Conservation (phyloP, 2,797 vertebrate species). For the Sebastes ruberrimus region DNA sequence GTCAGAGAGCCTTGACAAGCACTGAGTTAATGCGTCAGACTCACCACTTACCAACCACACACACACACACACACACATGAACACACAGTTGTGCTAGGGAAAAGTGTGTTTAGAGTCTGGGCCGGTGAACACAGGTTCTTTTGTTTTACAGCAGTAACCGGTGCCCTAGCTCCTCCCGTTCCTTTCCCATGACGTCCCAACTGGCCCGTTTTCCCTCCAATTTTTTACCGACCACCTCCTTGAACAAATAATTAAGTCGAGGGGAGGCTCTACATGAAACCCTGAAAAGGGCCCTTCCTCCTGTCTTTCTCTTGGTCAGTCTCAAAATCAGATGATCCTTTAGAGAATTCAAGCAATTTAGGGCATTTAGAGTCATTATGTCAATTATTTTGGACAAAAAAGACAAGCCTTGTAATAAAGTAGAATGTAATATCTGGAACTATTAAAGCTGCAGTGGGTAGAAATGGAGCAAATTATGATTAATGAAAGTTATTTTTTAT, state of each 20-base stretch:
- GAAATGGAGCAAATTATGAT: too few species aligned
- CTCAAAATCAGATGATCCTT: neutral
- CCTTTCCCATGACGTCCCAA: conserved; percentile 63
- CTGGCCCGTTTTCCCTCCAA: conserved; percentile 31
- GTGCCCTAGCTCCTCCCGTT: conserved; percentile 39
- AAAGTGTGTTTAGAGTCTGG: conserved; percentile 51
- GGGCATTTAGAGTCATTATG: neutral
- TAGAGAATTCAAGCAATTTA: neutral
- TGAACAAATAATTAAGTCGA: conserved; percentile 67
- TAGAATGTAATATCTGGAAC: neutral
- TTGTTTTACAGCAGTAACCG: conserved; percentile 66
- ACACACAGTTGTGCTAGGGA: conserved; percentile 7
- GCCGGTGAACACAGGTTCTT: conserved; percentile 73
- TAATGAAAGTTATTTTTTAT: too few species aligned
- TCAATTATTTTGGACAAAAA: neutral
- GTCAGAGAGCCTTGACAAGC: conserved; percentile 46
- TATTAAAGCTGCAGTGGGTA: neutral
- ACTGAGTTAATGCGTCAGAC: conserved; percentile 54
- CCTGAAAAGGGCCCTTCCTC: neutral
- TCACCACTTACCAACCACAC: conserved; percentile 43
- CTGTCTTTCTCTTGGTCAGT: neutral
- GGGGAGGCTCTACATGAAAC: conserved; percentile 12
- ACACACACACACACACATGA: conserved; percentile 17
- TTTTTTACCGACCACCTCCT: conserved; percentile 47
- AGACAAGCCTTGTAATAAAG: neutral